Evolutionary conservation across 30 jellyfish, hydroid and myxozoan species (phyloP), one percentile per base, ranked within the genome.

Genomic region (Pelagia noctiluca): DNA sequence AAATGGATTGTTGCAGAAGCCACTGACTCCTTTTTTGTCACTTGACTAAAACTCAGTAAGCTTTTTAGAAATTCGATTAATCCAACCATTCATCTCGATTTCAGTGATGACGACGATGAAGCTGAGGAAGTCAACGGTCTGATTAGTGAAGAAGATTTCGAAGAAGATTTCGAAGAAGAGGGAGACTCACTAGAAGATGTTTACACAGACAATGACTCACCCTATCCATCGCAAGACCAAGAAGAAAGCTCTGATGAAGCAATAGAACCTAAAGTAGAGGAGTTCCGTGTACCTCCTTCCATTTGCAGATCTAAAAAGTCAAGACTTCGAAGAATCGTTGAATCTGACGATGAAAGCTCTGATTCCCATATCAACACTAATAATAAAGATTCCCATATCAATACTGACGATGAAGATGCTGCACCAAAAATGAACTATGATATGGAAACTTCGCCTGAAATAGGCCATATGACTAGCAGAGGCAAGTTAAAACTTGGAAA

Each of bases 41-140:
- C n/a, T n/a, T n/a, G n/a, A n/a, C n/a, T n/a, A n/a, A n/a, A n/a
- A n/a, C n/a, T n/a, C n/a, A n/a, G n/a, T n/a, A n/a, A n/a, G n/a
- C n/a, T n/a, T n/a, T n/a, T n/a, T n/a, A n/a, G n/a, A n/a, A n/a
- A n/a, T n/a, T n/a, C n/a, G n/a, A n/a, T n/a, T n/a, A n/a, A n/a
- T n/a, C n/a, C n/a, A n/a, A n/a, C n/a, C n/a, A n/a, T n/a, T n/a
- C n/a, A n/a, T n/a, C n/a, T n/a, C n/a, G n/a, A n/a, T n/a, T 24
- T 0, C 21, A 52, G 77, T 38, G 91, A 63, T 8, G 91, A 72
- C 11, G 90, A 79, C 54, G 93, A 96, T 18, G 98, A 91, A 67
- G 98, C 98, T 18, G 96, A 84, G 25, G 98, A 91, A 71, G 96
- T 91, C 34, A 60, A 52, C 35, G 96, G 95, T 26, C 61, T 89